Evolutionary conservation across 2,113 vertebrate genomes (phyloP).

Genomic region (Sceloporus tristichus): DNA sequence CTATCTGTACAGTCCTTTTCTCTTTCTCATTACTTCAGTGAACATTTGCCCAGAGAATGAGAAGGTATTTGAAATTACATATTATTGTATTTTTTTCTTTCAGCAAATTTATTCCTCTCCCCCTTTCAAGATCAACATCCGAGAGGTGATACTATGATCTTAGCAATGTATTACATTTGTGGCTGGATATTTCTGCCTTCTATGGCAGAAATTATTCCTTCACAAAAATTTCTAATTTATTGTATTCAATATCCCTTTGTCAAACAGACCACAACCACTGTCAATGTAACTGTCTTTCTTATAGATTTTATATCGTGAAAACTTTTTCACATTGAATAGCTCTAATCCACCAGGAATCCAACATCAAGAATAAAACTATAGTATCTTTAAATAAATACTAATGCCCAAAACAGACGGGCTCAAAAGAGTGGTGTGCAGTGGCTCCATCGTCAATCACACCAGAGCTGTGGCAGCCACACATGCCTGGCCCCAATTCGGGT

Average conservation of each 20-base stretch:
- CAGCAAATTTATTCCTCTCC: neutral
- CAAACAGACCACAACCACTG: neutral
- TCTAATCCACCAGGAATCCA: neutral
- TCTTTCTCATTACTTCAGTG: neutral
- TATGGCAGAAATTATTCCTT: neutral
- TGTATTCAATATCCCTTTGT: neutral
- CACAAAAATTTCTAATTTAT: neutral
- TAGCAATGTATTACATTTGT: neutral
- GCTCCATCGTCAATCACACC: too few relatives aligned
- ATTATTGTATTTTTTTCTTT: neutral
- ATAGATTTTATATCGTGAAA: neutral
- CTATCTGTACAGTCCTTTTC: neutral
- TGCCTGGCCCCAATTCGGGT: too few relatives aligned
- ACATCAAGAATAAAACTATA: neutral
- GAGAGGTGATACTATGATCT: neutral
- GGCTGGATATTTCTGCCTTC: neutral
- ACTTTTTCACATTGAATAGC: neutral
- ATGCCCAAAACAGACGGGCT: too few relatives aligned
- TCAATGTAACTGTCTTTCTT: neutral
- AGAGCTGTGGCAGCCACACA: too few relatives aligned
- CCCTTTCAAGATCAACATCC: neutral
- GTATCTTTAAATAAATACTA: too few relatives aligned
- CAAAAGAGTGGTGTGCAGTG: too few relatives aligned
- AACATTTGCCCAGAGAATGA: neutral
- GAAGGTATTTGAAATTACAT: neutral